Base-by-base conservation (phyloP, 2,888 invertebrate species). In the Fragum fragum region DNA sequence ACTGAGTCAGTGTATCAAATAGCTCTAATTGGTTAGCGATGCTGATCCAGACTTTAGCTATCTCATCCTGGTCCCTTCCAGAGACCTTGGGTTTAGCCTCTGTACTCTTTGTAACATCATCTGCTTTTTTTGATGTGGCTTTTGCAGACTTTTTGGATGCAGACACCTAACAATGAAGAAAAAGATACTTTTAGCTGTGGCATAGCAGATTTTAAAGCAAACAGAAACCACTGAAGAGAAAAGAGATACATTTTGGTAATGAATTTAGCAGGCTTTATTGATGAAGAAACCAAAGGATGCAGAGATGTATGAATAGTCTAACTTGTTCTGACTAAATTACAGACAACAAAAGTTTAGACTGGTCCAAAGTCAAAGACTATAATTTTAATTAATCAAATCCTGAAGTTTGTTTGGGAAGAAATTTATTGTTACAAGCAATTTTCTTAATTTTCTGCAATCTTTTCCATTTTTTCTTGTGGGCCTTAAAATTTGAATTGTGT, bases 61-160 rank as follows among this genome's bases (percentile, higher is more conserved):
- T 28, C 6, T 82, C 83, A 11, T 87, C 85, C 42, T 73, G 72
- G 18, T 85, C 83, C 57, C 84, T 87, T 14, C 63, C 29, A 2
- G 73, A 70, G 14, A 85, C 26, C n/a, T 85, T 76, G 1, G 79
- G 73, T 66, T 72, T 80, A 18, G 84, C 52, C 57, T 77, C 26
- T 1, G 79, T 52, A 28, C 68, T 87, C 85, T 9, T 81, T 42
- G 53, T 83, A 76, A 83, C 53, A 6, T 76, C 76, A 23, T 88
- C 86, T 21, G 81, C 69, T 61, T 82, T 82, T 66, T 85, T 83
- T 11, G 55, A 32, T 36, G 77, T 55, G 61, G 68, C 71, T 29
- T 86, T 83, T 7, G 76, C 32, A 18, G 83, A 32, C 1, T 47
- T 47, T 16, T 47, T 47, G 5, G 47, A 47, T 47, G 18, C 47